Evolutionary conservation across 2,113 vertebrate species (phyloP), one percentile per base, ranked within the genome.

Genomic region (Rhabdornis inornatus): DNA sequence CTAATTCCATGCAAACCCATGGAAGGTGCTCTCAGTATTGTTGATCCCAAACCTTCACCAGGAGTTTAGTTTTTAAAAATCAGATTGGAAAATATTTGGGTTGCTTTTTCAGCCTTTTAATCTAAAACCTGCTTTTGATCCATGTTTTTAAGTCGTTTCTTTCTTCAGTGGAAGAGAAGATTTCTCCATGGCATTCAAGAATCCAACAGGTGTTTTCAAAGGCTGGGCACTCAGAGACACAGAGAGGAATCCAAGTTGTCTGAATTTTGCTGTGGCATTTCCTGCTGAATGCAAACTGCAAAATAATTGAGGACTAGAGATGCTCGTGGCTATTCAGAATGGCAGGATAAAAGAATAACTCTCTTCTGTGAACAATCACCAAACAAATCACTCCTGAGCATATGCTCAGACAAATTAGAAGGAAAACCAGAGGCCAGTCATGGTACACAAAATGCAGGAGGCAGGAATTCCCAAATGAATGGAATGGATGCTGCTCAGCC

Each of bases 361-460:
- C 57, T 63, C 40, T 57, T 10, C 81, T 31, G 20, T 10, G 53
- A 81, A 40, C n/a, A 66, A 70, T 47, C 69, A 61, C 72, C 56
- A 70, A 78, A 74, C 52, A 81, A 87, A 94, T 78, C 59, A 37
- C 25, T 83, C 59, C 72, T 44, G 76, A 92, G 90, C 80, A 52
- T 22, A 27, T 1, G 57, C 49, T 79, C 57, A 14, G 55, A 33
- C 1, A 77, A 83, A 81, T 44, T 15, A 44, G 42, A 19, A 77
- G 27, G 76, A 39, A 87, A 92, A 74, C 1, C 12, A 30, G 40
- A 35, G 22, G 33, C 7, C 33, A 22, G 31, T 7, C n/a, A 2
- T 1, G 3, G 17, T 2, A 7, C 33, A 40, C 5, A 10, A 31
- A 11, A 6, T 0, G 5, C 18, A 57, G 44, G 40, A 75, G 63